Evolutionary conservation across 2,113 vertebrate species (phyloP), one percentile per base, ranked within the genome.

Genomic region (Lethenteron camtschaticum): DNA sequence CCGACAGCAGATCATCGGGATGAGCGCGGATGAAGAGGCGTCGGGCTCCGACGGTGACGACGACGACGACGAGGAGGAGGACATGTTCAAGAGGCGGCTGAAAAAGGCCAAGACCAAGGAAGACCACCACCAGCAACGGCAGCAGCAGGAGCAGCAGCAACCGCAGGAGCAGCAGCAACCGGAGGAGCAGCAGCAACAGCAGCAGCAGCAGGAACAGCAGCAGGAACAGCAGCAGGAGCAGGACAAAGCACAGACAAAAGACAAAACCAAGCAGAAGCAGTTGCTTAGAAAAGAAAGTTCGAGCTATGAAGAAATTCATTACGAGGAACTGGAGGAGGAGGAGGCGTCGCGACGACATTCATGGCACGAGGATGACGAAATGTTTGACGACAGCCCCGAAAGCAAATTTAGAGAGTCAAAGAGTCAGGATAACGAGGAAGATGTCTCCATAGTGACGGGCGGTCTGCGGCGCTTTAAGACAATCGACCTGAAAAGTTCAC

Each of bases 1-100:
- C 70, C 81, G 89, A 57, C 87, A 83, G 73, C 88, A 95, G 72
- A 90, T 92, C 70, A 83, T 89, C 78, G 86, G 86, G 69, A 95
- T 95, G 87, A 86, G 86, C 73, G 85, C 83, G 58, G 86, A 88
- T 73, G 85, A 87, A 74, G 82, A 87, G 68, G 85, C 85, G 72
- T 87, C 85, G 20, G 79, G 82, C 74, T 90, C 86, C 70, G 85
- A 90, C 73, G 86, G 91, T 71, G 83, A 88, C 14, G 85, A 87
- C 56, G 20, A 14, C 20, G n/a, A 66, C n/a, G 63, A n/a, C 24
- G n/a, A 66, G 10, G 63, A 16, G 63, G 24, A 66, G 63, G 63
- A 66, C 24, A 66, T 66, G n/a, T 66, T 66, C 24, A 66, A 81
- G 71, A 82, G 70, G 57, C 83, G 85, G 71, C 77, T 89, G 72